These are phyloP conservation scores for Rhynchophorus ferrugineus DNA, from an alignment of 1,140 invertebrate genomes.

Conservation along the genomic window DNA sequence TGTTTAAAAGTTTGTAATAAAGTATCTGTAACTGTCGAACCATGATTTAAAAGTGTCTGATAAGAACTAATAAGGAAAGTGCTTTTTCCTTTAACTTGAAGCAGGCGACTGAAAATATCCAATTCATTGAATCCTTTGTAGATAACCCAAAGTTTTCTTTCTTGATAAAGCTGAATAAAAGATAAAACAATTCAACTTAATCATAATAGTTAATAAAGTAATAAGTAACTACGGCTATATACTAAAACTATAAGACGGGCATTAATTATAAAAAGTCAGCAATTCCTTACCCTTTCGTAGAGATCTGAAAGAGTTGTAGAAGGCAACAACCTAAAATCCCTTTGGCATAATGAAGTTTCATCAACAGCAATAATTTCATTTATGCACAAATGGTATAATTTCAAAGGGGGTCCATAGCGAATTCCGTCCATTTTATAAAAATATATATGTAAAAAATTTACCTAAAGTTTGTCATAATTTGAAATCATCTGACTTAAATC, in stretches of 20 bases:
- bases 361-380: conserved; percentile 21
- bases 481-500: neutral
- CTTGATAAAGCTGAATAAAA: conserved; percentile 29
- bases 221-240: neutral
- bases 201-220: neutral
- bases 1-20: conserved; percentile 45
- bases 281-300: conserved; percentile 55
- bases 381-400: conserved; percentile 26
- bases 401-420: conserved; percentile 1
- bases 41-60: conserved; percentile 57
- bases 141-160: conserved; percentile 29
- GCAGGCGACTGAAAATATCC: conserved; percentile 62
- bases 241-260: neutral
- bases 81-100: conserved; percentile 63
- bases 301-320: conserved; percentile 57
- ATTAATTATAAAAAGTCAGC: neutral
- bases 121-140: conserved; percentile 61
- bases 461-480: neutral
- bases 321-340: conserved; percentile 40
- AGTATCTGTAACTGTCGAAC: conserved; percentile 47
- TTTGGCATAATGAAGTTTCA: conserved; percentile 21
- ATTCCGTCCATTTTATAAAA: conserved; percentile 2
- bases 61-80: conserved; percentile 58
- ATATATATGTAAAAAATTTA: neutral
- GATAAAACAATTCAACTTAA: conserved; percentile 1